Percentiles rank a stretch among this genome's conserved stretches.
Evolutionary conservation across 1,140 invertebrate species (phyloP).

Genomic region (Magallana gigas): DNA sequence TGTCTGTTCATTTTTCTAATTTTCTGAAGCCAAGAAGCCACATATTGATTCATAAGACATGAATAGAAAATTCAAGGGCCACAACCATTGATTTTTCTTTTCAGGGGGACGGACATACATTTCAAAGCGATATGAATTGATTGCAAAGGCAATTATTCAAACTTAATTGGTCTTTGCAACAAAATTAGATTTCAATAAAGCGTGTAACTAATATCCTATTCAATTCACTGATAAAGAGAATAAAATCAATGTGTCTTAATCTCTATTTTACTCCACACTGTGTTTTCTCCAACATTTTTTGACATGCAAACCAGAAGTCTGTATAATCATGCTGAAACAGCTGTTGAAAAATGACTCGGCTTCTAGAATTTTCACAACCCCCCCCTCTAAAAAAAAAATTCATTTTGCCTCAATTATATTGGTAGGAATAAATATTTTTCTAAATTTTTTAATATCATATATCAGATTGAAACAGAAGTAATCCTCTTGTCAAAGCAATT

Average conservation of each 20-base stretch:
- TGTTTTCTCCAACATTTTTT: no score
- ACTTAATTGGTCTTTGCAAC: background rate
- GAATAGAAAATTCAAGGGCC: background rate
- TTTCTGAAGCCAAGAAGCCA: background rate
- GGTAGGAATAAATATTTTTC: no score
- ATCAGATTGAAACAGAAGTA: no score
- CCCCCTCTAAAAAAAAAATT: no score
- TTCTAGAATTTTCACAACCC: no score
- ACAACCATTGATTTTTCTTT: background rate
- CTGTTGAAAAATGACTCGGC: no score
- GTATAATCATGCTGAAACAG: no score
- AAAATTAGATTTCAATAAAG: slow-evolving; percentile 23
- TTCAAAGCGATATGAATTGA: slow-evolving; percentile 13
- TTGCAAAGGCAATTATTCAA: slow-evolving; percentile 11
- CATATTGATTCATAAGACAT: background rate
- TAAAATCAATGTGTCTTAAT: background rate
- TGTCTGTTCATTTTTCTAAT: background rate
- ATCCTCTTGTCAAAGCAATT: no score
- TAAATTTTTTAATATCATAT: no score
- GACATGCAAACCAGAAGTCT: no score
- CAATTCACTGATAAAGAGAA: background rate
- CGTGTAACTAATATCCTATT: background rate
- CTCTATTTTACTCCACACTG: no score
- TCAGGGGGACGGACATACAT: background rate
- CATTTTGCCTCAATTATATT: no score